Conservation (phyloP, 2,113 vertebrate genomes). For the Salvelinus namaycush region DNA sequence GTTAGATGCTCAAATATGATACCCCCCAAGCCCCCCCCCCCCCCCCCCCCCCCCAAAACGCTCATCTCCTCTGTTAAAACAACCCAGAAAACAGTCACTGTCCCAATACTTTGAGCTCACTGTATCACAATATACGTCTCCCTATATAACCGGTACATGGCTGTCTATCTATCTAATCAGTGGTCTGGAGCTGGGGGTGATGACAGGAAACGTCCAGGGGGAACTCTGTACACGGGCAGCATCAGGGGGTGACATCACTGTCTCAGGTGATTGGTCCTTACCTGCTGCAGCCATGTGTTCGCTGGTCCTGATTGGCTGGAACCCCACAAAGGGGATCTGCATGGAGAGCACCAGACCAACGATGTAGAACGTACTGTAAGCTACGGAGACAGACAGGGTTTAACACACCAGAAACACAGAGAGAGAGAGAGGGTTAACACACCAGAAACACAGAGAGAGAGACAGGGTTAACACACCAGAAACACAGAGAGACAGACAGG, state of each 20-base stretch:
- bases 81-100: no score
- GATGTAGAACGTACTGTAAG: constrained; percentile 98
- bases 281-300: constrained; percentile 98
- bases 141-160: no score
- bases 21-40: fast-evolving
- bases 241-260: not conserved
- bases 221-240: not conserved
- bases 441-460: not conserved
- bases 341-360: constrained; percentile 94
- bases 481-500: no score
- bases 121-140: no score
- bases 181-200: not conserved
- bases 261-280: constrained; percentile 49
- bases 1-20: no score
- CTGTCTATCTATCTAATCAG: not conserved
- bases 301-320: constrained; percentile 96
- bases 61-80: no score
- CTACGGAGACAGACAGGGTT: constrained; percentile 63
- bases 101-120: no score
- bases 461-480: no score
- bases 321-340: constrained; percentile 97
- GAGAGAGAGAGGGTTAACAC: not conserved
- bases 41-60: no score
- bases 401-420: not conserved
- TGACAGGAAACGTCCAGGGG: not conserved